Evolutionary conservation across 2,113 vertebrate species (phyloP).

Genomic region (Stictonetta naevosa): DNA sequence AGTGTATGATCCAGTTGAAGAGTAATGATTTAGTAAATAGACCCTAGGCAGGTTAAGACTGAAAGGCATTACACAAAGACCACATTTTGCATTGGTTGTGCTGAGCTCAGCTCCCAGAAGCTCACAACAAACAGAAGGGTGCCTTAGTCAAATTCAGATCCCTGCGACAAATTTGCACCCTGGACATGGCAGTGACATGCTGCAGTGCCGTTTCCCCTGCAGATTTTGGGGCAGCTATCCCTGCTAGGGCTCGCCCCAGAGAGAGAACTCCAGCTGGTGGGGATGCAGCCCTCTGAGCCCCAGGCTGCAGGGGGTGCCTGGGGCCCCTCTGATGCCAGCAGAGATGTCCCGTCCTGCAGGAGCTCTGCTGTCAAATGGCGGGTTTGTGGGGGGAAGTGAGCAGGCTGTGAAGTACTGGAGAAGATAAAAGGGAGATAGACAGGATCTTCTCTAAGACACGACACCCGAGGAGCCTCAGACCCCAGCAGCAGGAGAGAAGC

Average conservation of each 20-base stretch:
- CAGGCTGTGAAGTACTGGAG: background rate
- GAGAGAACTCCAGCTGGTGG: background rate
- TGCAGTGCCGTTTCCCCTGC: background rate
- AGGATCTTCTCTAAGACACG: background rate
- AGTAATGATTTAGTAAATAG: background rate
- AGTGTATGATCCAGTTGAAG: background rate
- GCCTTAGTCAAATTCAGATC: background rate
- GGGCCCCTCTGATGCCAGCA: too few relatives aligned
- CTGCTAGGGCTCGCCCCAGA: background rate
- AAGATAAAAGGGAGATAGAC: background rate
- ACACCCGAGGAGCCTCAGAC: background rate
- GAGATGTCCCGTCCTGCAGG: background rate
- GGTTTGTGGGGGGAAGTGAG: background rate
- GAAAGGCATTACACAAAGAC: background rate
- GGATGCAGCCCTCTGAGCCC: background rate
- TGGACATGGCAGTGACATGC: background rate
- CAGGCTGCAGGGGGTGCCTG: too few relatives aligned
- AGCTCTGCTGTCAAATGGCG: background rate
- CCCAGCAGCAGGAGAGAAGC: background rate
- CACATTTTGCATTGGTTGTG: background rate
- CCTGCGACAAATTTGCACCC: background rate
- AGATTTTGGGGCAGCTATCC: background rate
- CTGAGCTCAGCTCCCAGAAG: background rate
- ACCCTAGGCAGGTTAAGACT: background rate
- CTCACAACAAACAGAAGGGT: background rate